Evolutionary conservation across 2,888 invertebrate genomes (phyloP), one percentile per base, ranked within the genome.

Genomic region (Apodemia hepburni): DNA sequence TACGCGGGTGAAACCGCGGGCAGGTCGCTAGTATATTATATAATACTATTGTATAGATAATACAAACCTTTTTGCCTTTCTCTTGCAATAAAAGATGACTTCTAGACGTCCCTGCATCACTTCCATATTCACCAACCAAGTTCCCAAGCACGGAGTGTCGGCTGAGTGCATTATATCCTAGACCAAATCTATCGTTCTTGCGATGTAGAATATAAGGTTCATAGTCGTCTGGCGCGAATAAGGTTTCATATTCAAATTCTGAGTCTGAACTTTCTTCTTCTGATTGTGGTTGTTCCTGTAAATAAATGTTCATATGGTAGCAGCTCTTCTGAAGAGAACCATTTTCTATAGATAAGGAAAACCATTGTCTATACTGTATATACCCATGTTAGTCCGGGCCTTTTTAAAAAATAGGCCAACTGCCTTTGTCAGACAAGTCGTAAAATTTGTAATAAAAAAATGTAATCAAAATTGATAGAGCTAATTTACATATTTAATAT

Each of bases 211-310:
- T 85, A 73, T 95, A 95, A 1, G 95, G 93, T 71, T 96, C 96
- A 76, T 95, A 95, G 77, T 98, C 97, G 76, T 96, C 95, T 15
- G 97, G 97, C 47, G 97, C 95, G 80, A 96, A 94, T 8, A 94
- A 92, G 0, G 94, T 88, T 3, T 93, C 92, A 22, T 92, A 91
- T 65, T 92, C 92, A 45, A 93, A 90, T 63, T 93, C 92, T 0
- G 93, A 92, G 17, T 87, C 91, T 0, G 86, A 82, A 38, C 81
- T 79, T 60, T 73, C 61, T 18, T 54, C 69, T 0, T 72, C 75
- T 0, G 81, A 71, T 47, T 47, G 59, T 45, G 8, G 12, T n/a
- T 17, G 45, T 0, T 11, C 7, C 33, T 62, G 47, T 54, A 9
- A 33, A 33, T 17, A 45, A 2, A 45, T n/a, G 15, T n/a, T 63